phyloP scores from a whole-genome alignment of 1,140 invertebrate species.

The Phymorhynchus buccinoides region DNA sequence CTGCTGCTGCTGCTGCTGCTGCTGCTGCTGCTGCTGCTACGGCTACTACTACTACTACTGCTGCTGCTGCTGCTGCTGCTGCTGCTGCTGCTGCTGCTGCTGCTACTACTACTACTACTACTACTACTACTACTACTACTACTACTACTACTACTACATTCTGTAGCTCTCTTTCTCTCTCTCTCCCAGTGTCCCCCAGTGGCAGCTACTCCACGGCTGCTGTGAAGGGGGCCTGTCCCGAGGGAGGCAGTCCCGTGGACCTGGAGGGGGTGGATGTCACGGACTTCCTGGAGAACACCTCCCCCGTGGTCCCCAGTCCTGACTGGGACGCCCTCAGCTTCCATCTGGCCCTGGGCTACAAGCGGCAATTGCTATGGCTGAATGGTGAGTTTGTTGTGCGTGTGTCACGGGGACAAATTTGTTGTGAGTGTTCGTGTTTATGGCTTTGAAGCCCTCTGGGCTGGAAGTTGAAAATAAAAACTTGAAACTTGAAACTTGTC shows the following conservation, averaged over 20 bases:
- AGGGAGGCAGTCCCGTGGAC: neutral
- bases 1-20: neutral
- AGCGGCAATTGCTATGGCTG: no score
- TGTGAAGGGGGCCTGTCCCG: neutral
- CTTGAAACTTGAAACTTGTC: no score
- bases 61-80: neutral
- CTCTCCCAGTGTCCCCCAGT: no score
- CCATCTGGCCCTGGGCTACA: neutral
- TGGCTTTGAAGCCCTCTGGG: no score
- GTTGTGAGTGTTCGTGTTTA: no score
- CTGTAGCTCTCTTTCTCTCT: no score
- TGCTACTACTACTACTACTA: neutral
- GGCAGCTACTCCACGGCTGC: neutral
- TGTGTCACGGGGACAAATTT: no score
- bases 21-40: neutral
- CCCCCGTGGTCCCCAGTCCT: neutral
- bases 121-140: neutral
- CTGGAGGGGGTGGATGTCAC: neutral
- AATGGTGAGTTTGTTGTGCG: no score
- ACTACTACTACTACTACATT: no score
- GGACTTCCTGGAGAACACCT: neutral
- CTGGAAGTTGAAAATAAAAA: no score
- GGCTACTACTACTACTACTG: neutral
- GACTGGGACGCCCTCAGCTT: neutral
- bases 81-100: neutral